Percentiles rank a stretch among this genome's conserved stretches.
phyloP scores from a whole-genome alignment of 2,113 vertebrate species.

The Plecturocebus donacophilus region DNA sequence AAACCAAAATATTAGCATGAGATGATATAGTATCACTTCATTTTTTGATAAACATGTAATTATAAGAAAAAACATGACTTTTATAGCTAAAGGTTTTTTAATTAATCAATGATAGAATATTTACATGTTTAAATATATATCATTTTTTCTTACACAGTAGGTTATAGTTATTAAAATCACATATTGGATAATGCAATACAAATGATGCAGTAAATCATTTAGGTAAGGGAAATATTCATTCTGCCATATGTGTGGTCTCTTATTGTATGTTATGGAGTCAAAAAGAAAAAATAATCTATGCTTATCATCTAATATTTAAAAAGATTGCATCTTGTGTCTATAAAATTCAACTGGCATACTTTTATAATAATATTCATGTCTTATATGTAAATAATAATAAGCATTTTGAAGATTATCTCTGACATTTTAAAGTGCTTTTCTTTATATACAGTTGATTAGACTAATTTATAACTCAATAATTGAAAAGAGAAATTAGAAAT shows the following conservation, averaged over 20 bases:
- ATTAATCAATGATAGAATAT: background rate
- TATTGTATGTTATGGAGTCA: background rate
- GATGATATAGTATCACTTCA: background rate
- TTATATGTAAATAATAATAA: background rate
- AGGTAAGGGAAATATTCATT: background rate
- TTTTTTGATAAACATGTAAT: slow-evolving; percentile 4
- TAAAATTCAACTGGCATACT: background rate
- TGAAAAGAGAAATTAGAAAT: background rate
- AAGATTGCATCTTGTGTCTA: background rate
- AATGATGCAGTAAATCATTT: background rate
- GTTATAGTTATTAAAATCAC: background rate
- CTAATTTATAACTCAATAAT: background rate
- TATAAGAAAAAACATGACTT: background rate
- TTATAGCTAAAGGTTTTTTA: background rate
- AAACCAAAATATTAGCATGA: background rate
- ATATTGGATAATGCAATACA: background rate
- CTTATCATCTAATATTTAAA: background rate
- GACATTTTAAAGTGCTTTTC: background rate
- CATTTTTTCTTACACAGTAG: background rate
- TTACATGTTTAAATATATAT: background rate
- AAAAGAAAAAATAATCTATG: background rate
- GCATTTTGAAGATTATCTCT: background rate
- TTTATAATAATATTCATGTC: background rate
- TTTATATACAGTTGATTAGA: background rate
- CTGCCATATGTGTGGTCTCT: background rate